Base-by-base conservation (phyloP, 2,113 vertebrate genomes). In the Vombatus ursinus region DNA sequence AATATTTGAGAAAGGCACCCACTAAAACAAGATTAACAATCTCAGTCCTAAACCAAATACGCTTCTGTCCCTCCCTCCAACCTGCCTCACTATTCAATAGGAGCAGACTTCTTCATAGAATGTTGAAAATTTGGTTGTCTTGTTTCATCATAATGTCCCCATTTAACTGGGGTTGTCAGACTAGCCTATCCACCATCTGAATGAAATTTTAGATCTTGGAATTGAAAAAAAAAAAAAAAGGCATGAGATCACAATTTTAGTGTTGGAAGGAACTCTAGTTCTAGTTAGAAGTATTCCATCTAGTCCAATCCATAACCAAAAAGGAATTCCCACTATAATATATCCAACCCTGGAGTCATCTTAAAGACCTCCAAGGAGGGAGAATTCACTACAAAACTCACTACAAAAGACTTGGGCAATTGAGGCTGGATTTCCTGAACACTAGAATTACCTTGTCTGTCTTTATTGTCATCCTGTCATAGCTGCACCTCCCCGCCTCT, bases 51-150 rank as follows among this genome's bases (percentile, higher is more conserved):
- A 37, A 11, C 12, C 11, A 68, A 68, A 68, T 14, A 68, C 5
- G 14, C 61, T 77, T n/a, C 68, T 77, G 37, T 7, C 14, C 37
- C 5, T n/a, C 14, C 37, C 37, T n/a, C 61, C 68, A 28, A 77
- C 16, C 68, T 61, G 57, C 68, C 68, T 19, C 37, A n/a, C 68
- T n/a, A 3, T 77, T 22, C 68, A 77, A n/a, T 5, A n/a, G 16
- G 37, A 77, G 14, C 37, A 77, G 31, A n/a, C 12, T 68, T 68
- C 31, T 77, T 77, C 37, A 77, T n/a, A 77, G 68, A 77, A 77
- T 97, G 91, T 95, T 95, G 57, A 95, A 22, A 92, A 94, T 23
- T 91, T 92, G 90, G 52, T 96, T 91, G 68, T 93, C 14, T 92
- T 96, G 6, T 92, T 96, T 54, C 90, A 91, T 92, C 44, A 94